Percentiles rank a stretch among this genome's conserved stretches.
These are phyloP conservation scores for Lithobates pipiens DNA, from an alignment of 2,797 vertebrate genomes.

Conservation along the genomic window DNA sequence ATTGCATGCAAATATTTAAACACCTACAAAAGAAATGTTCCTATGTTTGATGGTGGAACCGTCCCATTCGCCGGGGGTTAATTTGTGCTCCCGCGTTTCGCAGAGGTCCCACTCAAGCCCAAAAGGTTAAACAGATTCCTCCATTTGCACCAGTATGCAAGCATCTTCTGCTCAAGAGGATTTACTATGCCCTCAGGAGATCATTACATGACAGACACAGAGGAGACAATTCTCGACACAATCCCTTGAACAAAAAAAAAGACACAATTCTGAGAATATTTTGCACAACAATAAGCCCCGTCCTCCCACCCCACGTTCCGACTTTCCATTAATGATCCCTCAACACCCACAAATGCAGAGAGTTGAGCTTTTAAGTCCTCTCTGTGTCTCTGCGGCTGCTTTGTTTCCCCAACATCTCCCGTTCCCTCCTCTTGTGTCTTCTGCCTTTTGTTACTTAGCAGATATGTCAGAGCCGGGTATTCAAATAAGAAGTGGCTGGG, in stretches of 20 bases:
- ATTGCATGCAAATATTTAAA: too few species aligned
- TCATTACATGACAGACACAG: slow-evolving; percentile 47
- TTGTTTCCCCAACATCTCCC: slow-evolving; percentile 54
- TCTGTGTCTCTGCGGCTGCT: slow-evolving; percentile 25
- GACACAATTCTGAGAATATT: slow-evolving; percentile 35
- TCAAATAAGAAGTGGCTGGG: slow-evolving; percentile 22
- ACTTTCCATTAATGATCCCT: background rate
- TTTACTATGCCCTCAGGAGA: slow-evolving; percentile 45
- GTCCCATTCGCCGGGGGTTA: background rate
- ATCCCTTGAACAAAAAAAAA: slow-evolving; percentile 23
- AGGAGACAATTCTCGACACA: slow-evolving; percentile 30
- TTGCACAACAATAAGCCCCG: slow-evolving; percentile 38
- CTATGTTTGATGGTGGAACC: background rate
- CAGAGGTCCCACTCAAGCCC: background rate
- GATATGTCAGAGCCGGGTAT: slow-evolving; percentile 46
- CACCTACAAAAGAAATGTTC: too few species aligned
- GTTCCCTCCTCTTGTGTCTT: slow-evolving; percentile 45
- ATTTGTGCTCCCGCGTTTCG: background rate
- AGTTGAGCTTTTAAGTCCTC: slow-evolving; percentile 45
- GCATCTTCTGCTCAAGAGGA: slow-evolving; percentile 20
- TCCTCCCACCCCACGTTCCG: slow-evolving; percentile 6
- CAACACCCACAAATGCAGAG: slow-evolving; percentile 33
- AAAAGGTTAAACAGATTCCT: slow-evolving; percentile 47
- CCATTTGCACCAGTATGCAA: slow-evolving; percentile 34
- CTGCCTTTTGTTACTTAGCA: slow-evolving; percentile 52